Base-by-base conservation (phyloP, 2,888 invertebrate species). In the Choreutis nemorana region DNA sequence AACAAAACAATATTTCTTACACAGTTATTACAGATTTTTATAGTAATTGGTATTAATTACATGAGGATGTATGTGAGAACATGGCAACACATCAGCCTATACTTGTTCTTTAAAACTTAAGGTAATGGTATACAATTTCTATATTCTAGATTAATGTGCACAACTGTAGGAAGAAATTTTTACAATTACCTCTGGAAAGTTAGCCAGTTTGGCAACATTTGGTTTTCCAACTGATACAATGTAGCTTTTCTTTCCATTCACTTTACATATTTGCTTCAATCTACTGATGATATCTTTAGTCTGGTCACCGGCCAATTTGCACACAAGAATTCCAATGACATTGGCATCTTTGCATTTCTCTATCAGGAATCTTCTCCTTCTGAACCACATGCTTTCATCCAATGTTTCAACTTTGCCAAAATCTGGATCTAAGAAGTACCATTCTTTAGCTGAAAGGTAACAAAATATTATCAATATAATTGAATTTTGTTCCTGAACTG, bases 171-270 rank as follows among this genome's bases (percentile, higher is more conserved):
- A 7, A 21, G 10, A 21, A 21, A 22, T 9, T 2, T 16, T 13
- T 26, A 33, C 33, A 37, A 50, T 54, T 63, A 88, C 88, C 79
- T 94, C 93, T 31, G 90, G 87, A 62, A 97, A 96, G 71, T 99
- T 99, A 0, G 96, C 95, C 35, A 99, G 72, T 65, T 99, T 99
- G 0, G 94, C 89, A 7, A 92, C 90, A 75, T 94, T 97, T 2
- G 96, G 90, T 60, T 96, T 95, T 3, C 97, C 98, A 30, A 98
- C 92, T 13, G 91, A 92, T 31, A 98, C 86, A 25, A 94, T 87
- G 54, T 97, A 97, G 39, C 88, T 87, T 57, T 93, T 95, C 55
- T 95, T 96, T 0, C 89, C 88, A 31, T 89, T 87, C 2, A 81
- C 63, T 46, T 84, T 85, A 21, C 94, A 86, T 29, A 94, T 70